Percentiles rank a stretch among this genome's conserved stretches.
Conservation (phyloP, 1,140 invertebrate species). For the Andrena cerasifolii region DNA sequence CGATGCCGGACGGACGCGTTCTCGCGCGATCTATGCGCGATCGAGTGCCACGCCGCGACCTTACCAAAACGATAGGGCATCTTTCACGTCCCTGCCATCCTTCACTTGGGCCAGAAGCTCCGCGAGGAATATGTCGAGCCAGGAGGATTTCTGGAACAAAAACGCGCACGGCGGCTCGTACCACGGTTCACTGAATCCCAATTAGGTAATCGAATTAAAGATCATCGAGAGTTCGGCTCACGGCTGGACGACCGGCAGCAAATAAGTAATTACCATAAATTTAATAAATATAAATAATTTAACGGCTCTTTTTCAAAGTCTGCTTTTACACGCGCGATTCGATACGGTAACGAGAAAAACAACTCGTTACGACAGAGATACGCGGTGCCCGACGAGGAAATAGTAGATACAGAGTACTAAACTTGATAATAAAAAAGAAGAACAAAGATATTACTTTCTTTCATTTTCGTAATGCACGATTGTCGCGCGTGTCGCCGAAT, state of each 20-base stretch:
- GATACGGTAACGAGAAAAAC: constrained; percentile 5
- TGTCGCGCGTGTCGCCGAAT: neutral
- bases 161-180: neutral
- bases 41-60: constrained; percentile 36
- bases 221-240: neutral
- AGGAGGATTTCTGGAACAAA: constrained; percentile 85
- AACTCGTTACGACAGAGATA: constrained; percentile 18
- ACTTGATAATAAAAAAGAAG: constrained; percentile 4
- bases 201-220: neutral
- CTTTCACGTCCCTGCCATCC: constrained; percentile 83
- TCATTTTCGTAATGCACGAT: constrained; percentile 12
- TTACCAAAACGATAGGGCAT: constrained; percentile 85
- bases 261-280: neutral
- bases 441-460: constrained; percentile 15
- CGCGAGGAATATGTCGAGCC: constrained; percentile 86
- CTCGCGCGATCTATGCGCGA: neutral
- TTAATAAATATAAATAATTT: constrained; percentile 9
- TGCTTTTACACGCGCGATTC: neutral
- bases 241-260: neutral
- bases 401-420: constrained; percentile 16
- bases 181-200: neutral
- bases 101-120: constrained; percentile 85
- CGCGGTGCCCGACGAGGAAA: neutral
- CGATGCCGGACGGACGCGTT: neutral
- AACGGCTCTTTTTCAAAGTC: neutral